Conservation (phyloP, 2,113 vertebrate genomes). For the Chitala chitala region DNA sequence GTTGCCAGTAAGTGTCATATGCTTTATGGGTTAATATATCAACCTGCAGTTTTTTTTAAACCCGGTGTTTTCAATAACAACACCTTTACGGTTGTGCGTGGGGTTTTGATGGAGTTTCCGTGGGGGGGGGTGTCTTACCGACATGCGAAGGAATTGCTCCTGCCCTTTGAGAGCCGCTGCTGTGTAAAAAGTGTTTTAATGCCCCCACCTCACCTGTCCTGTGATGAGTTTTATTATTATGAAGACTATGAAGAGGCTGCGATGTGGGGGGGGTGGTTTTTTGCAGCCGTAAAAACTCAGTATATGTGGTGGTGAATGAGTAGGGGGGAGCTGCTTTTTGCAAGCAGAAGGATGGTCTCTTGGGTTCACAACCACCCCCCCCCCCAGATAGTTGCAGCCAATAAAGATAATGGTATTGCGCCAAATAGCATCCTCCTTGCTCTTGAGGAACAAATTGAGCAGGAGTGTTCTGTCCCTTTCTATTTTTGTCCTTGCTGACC, state of each 20-base stretch:
- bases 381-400: conserved; percentile 62
- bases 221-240: conserved; percentile 43
- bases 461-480: conserved; percentile 60
- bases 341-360: conserved; percentile 30
- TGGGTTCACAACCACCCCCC: conserved; percentile 63
- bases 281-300: conserved; percentile 2
- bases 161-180: conserved; percentile 46
- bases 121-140: conserved; percentile 39
- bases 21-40: conserved; percentile 53
- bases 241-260: conserved; percentile 40
- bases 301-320: conserved; percentile 14
- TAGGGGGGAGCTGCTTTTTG: conserved; percentile 18
- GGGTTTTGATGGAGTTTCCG: conserved; percentile 28
- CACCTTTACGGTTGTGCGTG: conserved; percentile 48
- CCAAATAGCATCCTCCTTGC: conserved; percentile 52
- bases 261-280: background rate
- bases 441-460: conserved; percentile 66
- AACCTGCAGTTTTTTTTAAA: conserved; percentile 39
- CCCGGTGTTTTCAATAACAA: conserved; percentile 39
- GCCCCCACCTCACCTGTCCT: conserved; percentile 35
- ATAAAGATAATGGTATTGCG: conserved; percentile 85
- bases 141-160: conserved; percentile 53
- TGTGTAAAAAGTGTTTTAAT: conserved; percentile 52
- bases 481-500: conserved; percentile 53
- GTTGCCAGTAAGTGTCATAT: conserved; percentile 24